Percentiles rank a stretch among this genome's conserved stretches.
Conservation (phyloP, 1,140 invertebrate species). For the Drosophila lacteicornis region DNA sequence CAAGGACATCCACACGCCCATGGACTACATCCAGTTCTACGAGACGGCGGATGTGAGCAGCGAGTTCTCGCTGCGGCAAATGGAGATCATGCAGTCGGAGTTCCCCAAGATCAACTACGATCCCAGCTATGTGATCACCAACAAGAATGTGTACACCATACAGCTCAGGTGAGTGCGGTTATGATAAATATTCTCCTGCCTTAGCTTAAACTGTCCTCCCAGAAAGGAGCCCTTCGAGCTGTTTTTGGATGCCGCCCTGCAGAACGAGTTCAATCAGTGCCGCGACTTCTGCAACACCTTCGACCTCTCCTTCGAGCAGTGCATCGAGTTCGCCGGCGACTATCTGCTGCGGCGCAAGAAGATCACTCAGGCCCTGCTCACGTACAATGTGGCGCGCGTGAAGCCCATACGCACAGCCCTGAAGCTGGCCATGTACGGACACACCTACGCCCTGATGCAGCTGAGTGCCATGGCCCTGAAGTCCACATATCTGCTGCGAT, state of each 20-base stretch:
- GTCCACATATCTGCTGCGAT: conserved; percentile 72
- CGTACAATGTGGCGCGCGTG: conserved; percentile 91
- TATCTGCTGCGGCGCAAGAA: conserved; percentile 88
- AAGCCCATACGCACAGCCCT: conserved; percentile 89
- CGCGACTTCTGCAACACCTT: conserved; percentile 86
- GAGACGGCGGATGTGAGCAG: conserved; percentile 65
- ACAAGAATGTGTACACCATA: conserved; percentile 89
- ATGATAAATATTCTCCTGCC: neutral
- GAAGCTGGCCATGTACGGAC: conserved; percentile 90
- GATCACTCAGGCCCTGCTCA: conserved; percentile 88
- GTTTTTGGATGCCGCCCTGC: conserved; percentile 87
- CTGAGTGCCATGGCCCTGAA: conserved; percentile 82
- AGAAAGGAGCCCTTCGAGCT: conserved; percentile 87
- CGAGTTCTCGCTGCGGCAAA: conserved; percentile 75
- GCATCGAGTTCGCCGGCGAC: conserved; percentile 91
- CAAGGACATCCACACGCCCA: conserved; percentile 79
- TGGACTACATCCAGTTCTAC: conserved; percentile 81
- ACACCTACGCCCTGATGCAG: conserved; percentile 89
- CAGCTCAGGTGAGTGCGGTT: conserved; percentile 86
- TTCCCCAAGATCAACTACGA: conserved; percentile 86
- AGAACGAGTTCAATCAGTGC: conserved; percentile 74
- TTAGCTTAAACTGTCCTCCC: neutral
- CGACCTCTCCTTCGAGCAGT: conserved; percentile 88
- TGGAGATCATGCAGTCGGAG: conserved; percentile 81
- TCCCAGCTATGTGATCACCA: conserved; percentile 90